Conservation (phyloP, 2,797 vertebrate species). For the Channallabes apus region DNA sequence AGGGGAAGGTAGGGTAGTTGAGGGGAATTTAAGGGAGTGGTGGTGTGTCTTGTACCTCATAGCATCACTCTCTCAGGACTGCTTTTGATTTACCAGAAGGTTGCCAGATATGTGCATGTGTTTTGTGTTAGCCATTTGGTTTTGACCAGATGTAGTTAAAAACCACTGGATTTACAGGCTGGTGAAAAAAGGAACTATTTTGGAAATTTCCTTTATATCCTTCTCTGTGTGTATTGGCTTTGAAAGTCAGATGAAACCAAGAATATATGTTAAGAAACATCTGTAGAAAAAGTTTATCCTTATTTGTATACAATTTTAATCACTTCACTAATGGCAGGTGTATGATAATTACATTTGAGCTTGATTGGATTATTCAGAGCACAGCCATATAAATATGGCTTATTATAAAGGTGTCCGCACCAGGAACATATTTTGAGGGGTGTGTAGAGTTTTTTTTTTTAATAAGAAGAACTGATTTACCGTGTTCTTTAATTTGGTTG, state of each 20-base stretch:
- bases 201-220: not conserved
- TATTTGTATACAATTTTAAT: not conserved
- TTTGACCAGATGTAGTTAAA: not conserved
- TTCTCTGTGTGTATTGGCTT: not conserved
- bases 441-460: not conserved
- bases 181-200: too few species aligned
- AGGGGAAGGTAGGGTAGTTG: not conserved
- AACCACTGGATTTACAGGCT: not conserved
- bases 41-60: not conserved
- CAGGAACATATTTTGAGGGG: too few species aligned
- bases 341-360: not conserved
- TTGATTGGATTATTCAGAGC: not conserved
- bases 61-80: not conserved
- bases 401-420: not conserved
- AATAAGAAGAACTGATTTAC: too few species aligned
- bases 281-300: not conserved
- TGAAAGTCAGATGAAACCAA: not conserved
- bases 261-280: not conserved
- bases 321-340: not conserved
- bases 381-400: not conserved
- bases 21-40: not conserved
- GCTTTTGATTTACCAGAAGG: not conserved
- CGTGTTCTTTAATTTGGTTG: too few species aligned
- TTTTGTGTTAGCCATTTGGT: not conserved
- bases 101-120: slow-evolving; percentile 12